Percentiles rank a stretch among this genome's conserved stretches.
These are phyloP conservation scores for Oryzaephilus surinamensis DNA, from an alignment of 1,140 invertebrate genomes.

Conservation along the genomic window DNA sequence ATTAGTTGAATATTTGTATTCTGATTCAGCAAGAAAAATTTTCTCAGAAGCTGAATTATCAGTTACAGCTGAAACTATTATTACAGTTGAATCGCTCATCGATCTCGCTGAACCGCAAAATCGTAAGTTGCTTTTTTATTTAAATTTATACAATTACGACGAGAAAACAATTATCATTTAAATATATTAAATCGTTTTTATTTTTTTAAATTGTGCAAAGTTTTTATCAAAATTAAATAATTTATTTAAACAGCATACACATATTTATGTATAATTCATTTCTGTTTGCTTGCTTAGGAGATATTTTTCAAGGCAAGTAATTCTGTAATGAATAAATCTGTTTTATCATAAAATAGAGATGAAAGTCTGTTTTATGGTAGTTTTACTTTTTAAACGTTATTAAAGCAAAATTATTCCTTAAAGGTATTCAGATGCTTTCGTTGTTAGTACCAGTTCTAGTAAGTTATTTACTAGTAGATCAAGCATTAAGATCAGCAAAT, in stretches of 20 bases:
- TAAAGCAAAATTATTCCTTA: too few species aligned
- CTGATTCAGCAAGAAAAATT: constrained; percentile 47
- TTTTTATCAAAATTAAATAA: too few species aligned
- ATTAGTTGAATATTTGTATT: constrained; percentile 59
- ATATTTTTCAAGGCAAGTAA: constrained; percentile 26
- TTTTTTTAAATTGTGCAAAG: too few species aligned
- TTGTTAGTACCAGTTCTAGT: constrained; percentile 81
- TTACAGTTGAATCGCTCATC: constrained; percentile 62
- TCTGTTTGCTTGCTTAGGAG: constrained; percentile 19
- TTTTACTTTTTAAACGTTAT: too few species aligned
- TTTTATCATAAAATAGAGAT: not conserved
- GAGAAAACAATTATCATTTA: too few species aligned
- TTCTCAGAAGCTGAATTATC: constrained; percentile 49
- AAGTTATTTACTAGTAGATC: constrained; percentile 65
- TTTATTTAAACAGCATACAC: too few species aligned
- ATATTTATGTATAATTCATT: too few species aligned
- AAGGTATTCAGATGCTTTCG: constrained; percentile 81
- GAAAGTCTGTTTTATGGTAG: constrained; percentile 1
- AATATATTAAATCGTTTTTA: constrained; percentile 4
- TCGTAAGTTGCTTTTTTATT: constrained; percentile 48
- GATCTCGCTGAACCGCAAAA: constrained; percentile 62
- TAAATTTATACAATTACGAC: too few species aligned
- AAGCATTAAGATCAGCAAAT: constrained; percentile 48
- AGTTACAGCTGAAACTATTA: constrained; percentile 56
- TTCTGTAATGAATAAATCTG: not conserved